phyloP scores from a whole-genome alignment of 2,113 vertebrate species.

The Pristiophorus japonicus region DNA sequence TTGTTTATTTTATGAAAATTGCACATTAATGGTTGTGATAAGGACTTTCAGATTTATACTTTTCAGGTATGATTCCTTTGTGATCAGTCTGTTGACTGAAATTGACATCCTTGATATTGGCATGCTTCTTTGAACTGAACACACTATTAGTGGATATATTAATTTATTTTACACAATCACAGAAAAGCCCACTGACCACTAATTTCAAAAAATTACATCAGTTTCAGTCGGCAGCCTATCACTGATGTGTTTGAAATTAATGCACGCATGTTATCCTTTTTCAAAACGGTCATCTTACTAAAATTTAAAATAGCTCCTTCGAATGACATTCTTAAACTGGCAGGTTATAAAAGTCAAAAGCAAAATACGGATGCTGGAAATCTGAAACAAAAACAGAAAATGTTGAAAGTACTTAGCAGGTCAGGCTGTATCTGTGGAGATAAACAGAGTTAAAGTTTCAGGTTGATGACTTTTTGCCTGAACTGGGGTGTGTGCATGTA shows the following conservation, averaged over 20 bases:
- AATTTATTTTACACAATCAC: not conserved
- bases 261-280: not conserved
- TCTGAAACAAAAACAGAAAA: too few species aligned
- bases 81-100: not conserved
- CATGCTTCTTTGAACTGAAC: not conserved
- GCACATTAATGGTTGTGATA: not conserved
- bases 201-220: not conserved
- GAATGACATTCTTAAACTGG: not conserved
- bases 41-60: not conserved
- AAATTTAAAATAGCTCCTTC: not conserved
- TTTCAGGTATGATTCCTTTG: not conserved
- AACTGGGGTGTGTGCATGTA: not conserved
- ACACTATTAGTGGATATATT: not conserved
- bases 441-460: too few species aligned
- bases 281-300: not conserved
- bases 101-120: not conserved
- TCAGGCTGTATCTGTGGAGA: too few species aligned
- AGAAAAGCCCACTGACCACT: not conserved
- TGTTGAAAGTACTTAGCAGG: too few species aligned
- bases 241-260: not conserved
- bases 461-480: too few species aligned
- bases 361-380: too few species aligned
- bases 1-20: not conserved
- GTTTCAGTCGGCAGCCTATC: not conserved
- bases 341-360: not conserved